Base-by-base conservation (phyloP, 2,797 vertebrate genomes). In the Notamacropus eugenii region DNA sequence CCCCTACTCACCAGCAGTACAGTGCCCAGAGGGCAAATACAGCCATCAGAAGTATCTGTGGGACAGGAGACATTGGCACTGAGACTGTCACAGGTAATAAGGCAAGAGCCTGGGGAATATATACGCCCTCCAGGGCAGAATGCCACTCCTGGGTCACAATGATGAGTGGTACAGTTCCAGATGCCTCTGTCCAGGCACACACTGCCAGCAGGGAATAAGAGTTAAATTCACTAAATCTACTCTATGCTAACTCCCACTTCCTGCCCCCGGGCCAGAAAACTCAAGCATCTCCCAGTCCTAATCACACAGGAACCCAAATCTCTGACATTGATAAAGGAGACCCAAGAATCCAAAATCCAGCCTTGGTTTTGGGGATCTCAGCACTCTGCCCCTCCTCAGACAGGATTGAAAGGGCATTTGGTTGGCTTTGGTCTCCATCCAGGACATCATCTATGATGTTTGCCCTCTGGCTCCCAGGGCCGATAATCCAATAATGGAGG, bases 21-120 rank as follows among this genome's bases (percentile, higher is more conserved):
- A 0, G 99, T 99, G 94, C 99, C 99, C 0, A 98, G 98, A 0
- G 99, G 99, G 97, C 99, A 99, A 74, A 99, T 98, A 2, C 99
- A 99, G 96, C 99, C 99, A 0, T 99, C 98, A 0, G 98, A 4
- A 2, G 98, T 97, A 90, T 99, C 98, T 0, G 90, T 46, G 22
- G 54, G 55, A 50, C 99, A 99, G 97, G 98, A 97, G 0, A 94
- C 93, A 27, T 98, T 97, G 91, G 96, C 56, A 24, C 98, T 98
- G 55, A 98, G 95, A 34, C 98, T 98, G 93, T 99, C 99, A 54
- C 99, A 99, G 97, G 99, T 99, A 93, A 98, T 93, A 98, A 99
- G 98, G 98, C 99, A 99, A 97, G 99, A 99, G 3, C 98, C 99
- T 0, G 99, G 99, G 0, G 98, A 98, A 24, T 99, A 99, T 93